Base-by-base conservation (phyloP, 2,888 invertebrate genomes). In the Galerucella calmariensis region DNA sequence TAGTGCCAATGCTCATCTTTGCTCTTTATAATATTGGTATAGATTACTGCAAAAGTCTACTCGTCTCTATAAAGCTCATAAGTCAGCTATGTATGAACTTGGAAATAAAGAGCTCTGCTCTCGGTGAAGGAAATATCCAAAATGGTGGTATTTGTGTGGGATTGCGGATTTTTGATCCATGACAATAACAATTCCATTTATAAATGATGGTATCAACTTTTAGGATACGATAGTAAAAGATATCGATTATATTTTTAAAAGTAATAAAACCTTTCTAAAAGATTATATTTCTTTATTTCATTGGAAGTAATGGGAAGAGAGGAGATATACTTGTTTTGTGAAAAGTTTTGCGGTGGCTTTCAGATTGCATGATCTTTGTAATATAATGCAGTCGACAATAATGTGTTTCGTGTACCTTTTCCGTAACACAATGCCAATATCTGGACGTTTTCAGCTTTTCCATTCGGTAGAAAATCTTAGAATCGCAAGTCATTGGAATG, bases 391-490 rank as follows among this genome's bases (percentile, higher is more conserved):
- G 72, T 61, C 67, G 72, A 67, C 75, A 68, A 73, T 77, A 77
- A 75, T 74, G 67, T 65, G 59, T 73, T 75, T 71, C 74, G 59
- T 68, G 75, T 75, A 75, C 69, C 71, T 68, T 53, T 67, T 58
- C 67, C 72, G 70, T 74, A 75, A 72, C 69, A 75, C 75, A 74
- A 75, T 69, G 75, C 56, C 67, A 24, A 70, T 70, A 71, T 74
- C 70, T 68, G 66, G 69, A 72, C 73, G 76, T 72, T 78, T 78
- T 73, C 71, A 66, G 67, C 67, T 75, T 79, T 77, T 72, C 77
- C 74, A 74, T 73, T 71, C 76, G 67, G 72, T 70, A 75, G 75
- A 67, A 77, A 75, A 74, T 73, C 68, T 53, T 70, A 68, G 62
- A 77, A 73, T 66, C 58, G 75, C 68, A 68, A 66, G 66, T 69